A percentile compares a stretch with the other conserved stretches of the same genome.
These are phyloP conservation scores for Lysandra coridon DNA, from an alignment of 2,888 invertebrate species.

Conservation along the genomic window DNA sequence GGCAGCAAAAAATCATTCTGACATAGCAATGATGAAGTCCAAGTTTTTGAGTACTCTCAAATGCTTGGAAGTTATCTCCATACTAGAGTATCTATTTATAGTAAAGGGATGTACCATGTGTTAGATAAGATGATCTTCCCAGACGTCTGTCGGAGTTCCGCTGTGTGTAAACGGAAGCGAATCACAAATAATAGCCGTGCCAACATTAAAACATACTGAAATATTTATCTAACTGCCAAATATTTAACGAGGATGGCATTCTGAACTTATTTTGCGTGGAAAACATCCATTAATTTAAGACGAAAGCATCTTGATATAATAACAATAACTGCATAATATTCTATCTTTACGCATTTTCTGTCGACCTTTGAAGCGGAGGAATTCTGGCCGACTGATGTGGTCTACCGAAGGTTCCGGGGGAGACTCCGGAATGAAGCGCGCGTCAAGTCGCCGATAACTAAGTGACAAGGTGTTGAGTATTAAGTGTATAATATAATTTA, in stretches of 20 bases:
- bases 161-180: slow-evolving; percentile 27
- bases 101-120: slow-evolving; percentile 19
- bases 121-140: slow-evolving; percentile 26
- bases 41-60: not conserved
- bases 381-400: too few species aligned
- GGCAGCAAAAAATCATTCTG: not conserved
- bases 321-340: too few species aligned
- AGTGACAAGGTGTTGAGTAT: too few species aligned
- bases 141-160: slow-evolving; percentile 13
- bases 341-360: too few species aligned
- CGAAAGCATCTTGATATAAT: too few species aligned
- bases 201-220: not conserved
- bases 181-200: slow-evolving; percentile 7
- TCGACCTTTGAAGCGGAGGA: too few species aligned
- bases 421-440: too few species aligned
- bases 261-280: too few species aligned
- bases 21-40: too few species aligned
- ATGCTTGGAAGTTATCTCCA: not conserved
- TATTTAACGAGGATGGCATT: not conserved
- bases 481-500: too few species aligned
- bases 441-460: too few species aligned
- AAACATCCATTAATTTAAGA: not conserved
- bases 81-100: slow-evolving; percentile 24
- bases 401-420: too few species aligned
- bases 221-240: not conserved